Evolutionary conservation across 2,888 invertebrate species (phyloP), one percentile per base, ranked within the genome.

Genomic region (Catocala nupta): DNA sequence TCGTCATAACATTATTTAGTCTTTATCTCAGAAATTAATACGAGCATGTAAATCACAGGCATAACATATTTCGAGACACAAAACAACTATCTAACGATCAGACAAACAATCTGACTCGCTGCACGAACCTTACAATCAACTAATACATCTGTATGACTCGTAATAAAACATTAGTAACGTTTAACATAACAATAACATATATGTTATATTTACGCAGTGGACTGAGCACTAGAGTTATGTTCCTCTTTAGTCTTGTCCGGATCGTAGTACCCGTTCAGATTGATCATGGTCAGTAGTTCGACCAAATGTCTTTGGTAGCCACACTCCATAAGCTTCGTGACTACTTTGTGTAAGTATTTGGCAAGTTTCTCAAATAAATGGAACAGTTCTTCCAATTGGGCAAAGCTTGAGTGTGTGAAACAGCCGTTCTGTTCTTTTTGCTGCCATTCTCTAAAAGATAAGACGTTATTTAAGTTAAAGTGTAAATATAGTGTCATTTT

Each of bases 251-350:
- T 77, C n/a, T 76, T 87, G 0, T 91, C 88, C 0, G 86, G 83
- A 36, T 92, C 88, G 64, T 95, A 96, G 81, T 95, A 95, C 47
- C 94, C 93, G 81, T 96, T 96, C 61, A 96, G 90, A 77, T 96
- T 96, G 57, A 96, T 92, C 90, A 96, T 95, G 63, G 96, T 95
- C 2, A 96, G 85, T 53, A 96, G 89, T 71, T 96, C 96, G 34
- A 95, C 93, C 44, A 96, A 83, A 83, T 96, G 96, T 0, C 96
- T 95, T 77, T 96, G 96, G 80, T 96, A 96, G 0, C 96, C 96
- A 70, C 95, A 95, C 67, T 95, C 95, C 74, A 95, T 95, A 4
- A 96, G 91, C 77, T 96, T 96, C 0, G 94, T 93, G 7, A 96
- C 85, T 1, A 96, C 95, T 81, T 96, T 96, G 75, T 95, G 95